Percentiles rank a stretch among this genome's conserved stretches.
phyloP scores from a whole-genome alignment of 1,140 invertebrate genomes.

The Formica selysi region DNA sequence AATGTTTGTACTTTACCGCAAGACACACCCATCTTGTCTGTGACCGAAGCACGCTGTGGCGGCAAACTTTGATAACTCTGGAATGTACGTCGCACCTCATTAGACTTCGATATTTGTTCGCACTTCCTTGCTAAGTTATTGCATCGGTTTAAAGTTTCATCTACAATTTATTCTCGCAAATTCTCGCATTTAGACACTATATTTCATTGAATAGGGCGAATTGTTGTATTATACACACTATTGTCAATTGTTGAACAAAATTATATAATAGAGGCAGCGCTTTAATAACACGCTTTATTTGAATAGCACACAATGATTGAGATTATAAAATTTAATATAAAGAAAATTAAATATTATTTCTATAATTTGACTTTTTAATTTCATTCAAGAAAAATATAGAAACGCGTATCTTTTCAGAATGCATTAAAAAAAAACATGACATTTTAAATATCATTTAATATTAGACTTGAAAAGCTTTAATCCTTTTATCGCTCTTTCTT shows the following conservation, averaged over 20 bases:
- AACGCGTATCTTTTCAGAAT: background rate
- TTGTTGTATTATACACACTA: background rate
- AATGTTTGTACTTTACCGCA: conserved; percentile 46
- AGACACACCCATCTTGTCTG: background rate
- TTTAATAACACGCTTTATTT: background rate
- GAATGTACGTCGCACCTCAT: conserved; percentile 7
- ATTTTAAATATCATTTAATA: background rate
- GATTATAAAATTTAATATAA: background rate
- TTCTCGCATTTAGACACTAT: conserved; percentile 1
- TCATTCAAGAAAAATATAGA: background rate
- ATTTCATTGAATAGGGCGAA: background rate
- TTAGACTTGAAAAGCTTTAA: background rate
- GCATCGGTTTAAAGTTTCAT: background rate
- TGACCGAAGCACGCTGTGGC: conserved; percentile 6
- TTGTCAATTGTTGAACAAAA: background rate
- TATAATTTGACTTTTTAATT: background rate
- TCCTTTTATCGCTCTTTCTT: background rate
- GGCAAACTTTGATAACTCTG: conserved; percentile 37
- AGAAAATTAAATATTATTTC: background rate
- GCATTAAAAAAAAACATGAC: background rate
- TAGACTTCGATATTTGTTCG: conserved; percentile 37
- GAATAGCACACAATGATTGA: background rate
- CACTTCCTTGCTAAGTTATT: conserved; percentile 13
- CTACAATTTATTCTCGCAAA: conserved; percentile 19
- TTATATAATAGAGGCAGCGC: background rate